Percentiles rank a stretch among this genome's conserved stretches.
phyloP scores from a whole-genome alignment of 92 coral and sea anemone genomes.

The Epizoanthus rinbou region DNA sequence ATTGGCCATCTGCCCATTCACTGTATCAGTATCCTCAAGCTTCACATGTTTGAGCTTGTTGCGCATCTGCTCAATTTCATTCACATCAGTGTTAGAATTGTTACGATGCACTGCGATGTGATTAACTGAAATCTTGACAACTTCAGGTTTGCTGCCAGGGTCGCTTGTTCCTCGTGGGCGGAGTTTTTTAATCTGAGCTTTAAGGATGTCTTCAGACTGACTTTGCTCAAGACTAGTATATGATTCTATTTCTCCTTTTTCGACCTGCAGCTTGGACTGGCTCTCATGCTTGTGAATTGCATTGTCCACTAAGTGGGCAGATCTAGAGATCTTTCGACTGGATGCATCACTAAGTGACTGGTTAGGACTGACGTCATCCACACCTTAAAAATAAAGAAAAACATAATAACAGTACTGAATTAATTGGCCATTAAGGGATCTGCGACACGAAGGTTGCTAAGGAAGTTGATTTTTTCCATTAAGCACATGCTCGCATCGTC shows the following conservation, averaged over 20 bases:
- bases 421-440: background rate
- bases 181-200: conserved; percentile 66
- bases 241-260: conserved; percentile 40
- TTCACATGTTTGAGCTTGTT: conserved; percentile 68
- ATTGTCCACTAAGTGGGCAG: conserved; percentile 71
- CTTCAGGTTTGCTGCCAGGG: conserved; percentile 31
- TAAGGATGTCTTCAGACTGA: conserved; percentile 59
- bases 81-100: conserved; percentile 25
- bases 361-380: conserved; percentile 2
- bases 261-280: conserved; percentile 27
- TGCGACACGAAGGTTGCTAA: too few species aligned
- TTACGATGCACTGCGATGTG: conserved; percentile 34
- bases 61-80: conserved; percentile 59
- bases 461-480: too few species aligned
- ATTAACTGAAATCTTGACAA: conserved; percentile 17
- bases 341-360: conserved; percentile 13
- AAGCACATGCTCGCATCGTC: too few species aligned
- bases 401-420: background rate
- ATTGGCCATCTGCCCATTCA: conserved; percentile 42
- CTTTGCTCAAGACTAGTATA: conserved; percentile 43
- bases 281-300: conserved; percentile 63
- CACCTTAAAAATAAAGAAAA: conserved; percentile 30
- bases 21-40: conserved; percentile 35
- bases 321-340: conserved; percentile 44
- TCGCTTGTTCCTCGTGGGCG: conserved; percentile 55